A percentile compares a stretch with the other conserved stretches of the same genome.
Evolutionary conservation across 2,888 invertebrate genomes (phyloP).

Genomic region (Candidula unifasciata): DNA sequence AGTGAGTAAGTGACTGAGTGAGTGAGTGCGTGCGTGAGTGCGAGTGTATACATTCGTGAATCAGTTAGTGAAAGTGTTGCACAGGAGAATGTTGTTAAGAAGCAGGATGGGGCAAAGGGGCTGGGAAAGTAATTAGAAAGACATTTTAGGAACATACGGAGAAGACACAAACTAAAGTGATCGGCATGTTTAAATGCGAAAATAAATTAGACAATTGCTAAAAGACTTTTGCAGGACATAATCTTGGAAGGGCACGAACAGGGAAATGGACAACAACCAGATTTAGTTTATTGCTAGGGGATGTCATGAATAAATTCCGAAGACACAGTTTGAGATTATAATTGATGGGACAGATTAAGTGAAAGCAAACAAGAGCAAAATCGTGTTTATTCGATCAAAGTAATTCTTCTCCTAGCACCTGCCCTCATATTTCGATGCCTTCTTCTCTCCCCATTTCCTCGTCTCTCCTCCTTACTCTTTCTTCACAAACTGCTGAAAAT

Average conservation of each 20-base stretch:
- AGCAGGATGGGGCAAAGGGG: neutral
- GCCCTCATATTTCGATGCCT: no score
- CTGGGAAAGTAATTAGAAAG: neutral
- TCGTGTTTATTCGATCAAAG: neutral
- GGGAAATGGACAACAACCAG: no score
- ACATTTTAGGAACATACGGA: neutral
- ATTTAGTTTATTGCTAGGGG: no score
- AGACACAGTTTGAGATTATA: no score
- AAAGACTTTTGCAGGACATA: no score
- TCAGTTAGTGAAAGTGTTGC: constrained; percentile 42
- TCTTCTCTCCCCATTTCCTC: no score
- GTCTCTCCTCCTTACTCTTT: neutral
- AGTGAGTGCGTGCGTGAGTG: neutral
- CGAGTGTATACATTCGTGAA: constrained; percentile 19
- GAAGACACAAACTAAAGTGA: no score
- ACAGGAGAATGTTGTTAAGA: constrained; percentile 41
- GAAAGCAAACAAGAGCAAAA: neutral
- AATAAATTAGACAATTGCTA: no score
- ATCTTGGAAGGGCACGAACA: no score
- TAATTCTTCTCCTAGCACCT: no score
- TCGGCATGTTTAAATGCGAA: no score
- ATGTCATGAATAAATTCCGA: no score
- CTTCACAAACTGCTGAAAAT: neutral
- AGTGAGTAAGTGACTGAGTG: neutral
- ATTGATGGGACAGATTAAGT: neutral